phyloP scores from a whole-genome alignment of 1,140 invertebrate species.

The Pseudachorutes palmiensis region DNA sequence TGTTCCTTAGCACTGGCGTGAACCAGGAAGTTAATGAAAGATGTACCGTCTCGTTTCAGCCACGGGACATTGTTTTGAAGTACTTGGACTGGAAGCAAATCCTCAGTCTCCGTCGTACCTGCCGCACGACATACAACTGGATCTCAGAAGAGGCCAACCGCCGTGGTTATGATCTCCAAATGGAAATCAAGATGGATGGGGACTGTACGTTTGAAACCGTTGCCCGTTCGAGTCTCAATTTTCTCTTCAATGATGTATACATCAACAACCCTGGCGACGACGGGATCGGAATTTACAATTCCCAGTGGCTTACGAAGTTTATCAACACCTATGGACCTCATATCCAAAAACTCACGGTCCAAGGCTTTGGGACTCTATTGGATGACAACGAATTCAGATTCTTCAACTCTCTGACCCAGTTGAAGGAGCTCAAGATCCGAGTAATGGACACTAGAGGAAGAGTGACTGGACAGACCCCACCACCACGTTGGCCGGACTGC shows the following conservation, averaged over 20 bases:
- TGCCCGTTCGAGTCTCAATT: neutral
- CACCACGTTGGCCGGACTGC: neutral
- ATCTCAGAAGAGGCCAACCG: neutral
- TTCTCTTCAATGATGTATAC: neutral
- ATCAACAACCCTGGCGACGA: constrained; percentile 1
- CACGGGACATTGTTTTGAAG: neutral
- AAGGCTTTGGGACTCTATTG: neutral
- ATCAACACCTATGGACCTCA: neutral
- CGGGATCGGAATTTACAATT: neutral
- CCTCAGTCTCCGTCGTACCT: neutral
- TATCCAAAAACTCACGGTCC: neutral
- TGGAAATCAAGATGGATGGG: neutral
- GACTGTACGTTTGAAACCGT: neutral
- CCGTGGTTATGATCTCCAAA: neutral
- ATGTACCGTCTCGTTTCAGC: no score
- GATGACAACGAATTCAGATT: neutral
- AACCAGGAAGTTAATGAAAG: no score
- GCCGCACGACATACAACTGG: neutral
- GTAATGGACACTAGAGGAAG: neutral
- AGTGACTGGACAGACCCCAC: neutral
- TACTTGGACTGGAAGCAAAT: neutral
- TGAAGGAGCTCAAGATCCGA: neutral
- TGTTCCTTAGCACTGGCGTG: no score
- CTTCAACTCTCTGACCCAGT: neutral
- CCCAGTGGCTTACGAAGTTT: neutral